Evolutionary conservation across 1,140 invertebrate species (phyloP).

Genomic region (honey bee (Apis mellifera)): DNA sequence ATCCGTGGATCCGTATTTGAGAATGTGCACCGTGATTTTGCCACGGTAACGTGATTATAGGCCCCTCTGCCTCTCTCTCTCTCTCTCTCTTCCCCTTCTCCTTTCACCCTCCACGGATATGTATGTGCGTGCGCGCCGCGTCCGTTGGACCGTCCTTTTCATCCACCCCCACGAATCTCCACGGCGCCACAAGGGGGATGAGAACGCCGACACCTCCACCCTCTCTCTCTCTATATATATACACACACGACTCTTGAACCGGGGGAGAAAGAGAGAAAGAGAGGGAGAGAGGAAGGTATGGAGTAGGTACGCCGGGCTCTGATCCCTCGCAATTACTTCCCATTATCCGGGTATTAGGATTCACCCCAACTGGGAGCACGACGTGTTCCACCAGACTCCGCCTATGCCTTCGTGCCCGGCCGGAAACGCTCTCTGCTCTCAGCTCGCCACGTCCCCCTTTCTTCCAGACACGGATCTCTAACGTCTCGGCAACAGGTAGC

Average conservation of each 20-base stretch:
- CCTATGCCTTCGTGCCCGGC: conserved; percentile 48
- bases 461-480: conserved; percentile 43
- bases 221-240: no score
- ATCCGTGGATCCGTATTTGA: conserved; percentile 69
- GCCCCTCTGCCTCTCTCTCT: conserved; percentile 50
- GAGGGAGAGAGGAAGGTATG: conserved; percentile 32
- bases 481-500: conserved; percentile 60
- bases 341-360: conserved; percentile 82
- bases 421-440: conserved; percentile 39
- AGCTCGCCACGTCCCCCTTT: conserved; percentile 22
- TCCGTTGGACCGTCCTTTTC: conserved; percentile 56
- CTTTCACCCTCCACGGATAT: not conserved
- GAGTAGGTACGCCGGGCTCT: conserved; percentile 70
- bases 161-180: conserved; percentile 49
- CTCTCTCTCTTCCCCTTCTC: not conserved
- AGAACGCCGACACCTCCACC: conserved; percentile 52
- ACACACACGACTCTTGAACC: conserved; percentile 43
- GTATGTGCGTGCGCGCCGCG: conserved; percentile 12
- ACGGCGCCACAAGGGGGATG: conserved; percentile 46
- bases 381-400: conserved; percentile 73
- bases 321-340: conserved; percentile 82
- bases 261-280: not conserved
- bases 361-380: conserved; percentile 78
- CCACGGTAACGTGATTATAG: conserved; percentile 78
- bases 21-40: conserved; percentile 78